Evolutionary conservation across 2,113 vertebrate genomes (phyloP).

Genomic region (Sprattus sprattus): DNA sequence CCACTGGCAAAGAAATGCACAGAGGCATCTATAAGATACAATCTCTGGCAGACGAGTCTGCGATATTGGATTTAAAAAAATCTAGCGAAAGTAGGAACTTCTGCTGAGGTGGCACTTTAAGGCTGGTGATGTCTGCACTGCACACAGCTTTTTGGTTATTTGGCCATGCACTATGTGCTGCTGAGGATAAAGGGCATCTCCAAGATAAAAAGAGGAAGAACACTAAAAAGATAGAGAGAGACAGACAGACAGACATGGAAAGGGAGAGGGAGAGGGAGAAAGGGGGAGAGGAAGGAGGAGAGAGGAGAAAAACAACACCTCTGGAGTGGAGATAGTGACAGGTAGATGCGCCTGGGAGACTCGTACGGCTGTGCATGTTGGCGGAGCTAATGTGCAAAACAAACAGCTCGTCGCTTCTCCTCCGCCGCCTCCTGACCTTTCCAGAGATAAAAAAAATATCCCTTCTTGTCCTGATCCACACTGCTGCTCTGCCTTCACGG

Average conservation of each 20-base stretch:
- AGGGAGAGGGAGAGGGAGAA: neutral
- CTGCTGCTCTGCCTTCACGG: constrained; percentile 35
- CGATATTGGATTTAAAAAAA: constrained; percentile 39
- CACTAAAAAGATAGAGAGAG: constrained; percentile 40
- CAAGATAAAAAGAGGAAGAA: constrained; percentile 40
- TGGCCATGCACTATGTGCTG: constrained; percentile 22
- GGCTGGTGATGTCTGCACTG: constrained; percentile 16
- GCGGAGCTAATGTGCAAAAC: constrained; percentile 37
- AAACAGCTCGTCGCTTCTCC: constrained; percentile 40
- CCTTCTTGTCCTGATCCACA: constrained; percentile 45
- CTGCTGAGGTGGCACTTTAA: constrained; percentile 36
- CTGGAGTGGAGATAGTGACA: constrained; percentile 24
- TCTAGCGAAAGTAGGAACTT: constrained; percentile 25
- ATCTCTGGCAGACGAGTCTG: constrained; percentile 18
- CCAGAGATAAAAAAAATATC: constrained; percentile 55
- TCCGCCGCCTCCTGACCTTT: constrained; percentile 59
- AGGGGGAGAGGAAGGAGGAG: neutral
- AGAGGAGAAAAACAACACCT: neutral
- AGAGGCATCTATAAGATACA: constrained; percentile 27
- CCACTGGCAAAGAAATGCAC: constrained; percentile 12
- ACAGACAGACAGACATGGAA: constrained; percentile 37
- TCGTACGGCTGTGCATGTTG: constrained; percentile 34
- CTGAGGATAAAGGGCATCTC: constrained; percentile 42
- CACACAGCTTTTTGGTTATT: constrained; percentile 22
- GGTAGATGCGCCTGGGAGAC: constrained; percentile 39